Base-by-base conservation (phyloP, 2,113 vertebrate genomes). In the Sylvia atricapilla region DNA sequence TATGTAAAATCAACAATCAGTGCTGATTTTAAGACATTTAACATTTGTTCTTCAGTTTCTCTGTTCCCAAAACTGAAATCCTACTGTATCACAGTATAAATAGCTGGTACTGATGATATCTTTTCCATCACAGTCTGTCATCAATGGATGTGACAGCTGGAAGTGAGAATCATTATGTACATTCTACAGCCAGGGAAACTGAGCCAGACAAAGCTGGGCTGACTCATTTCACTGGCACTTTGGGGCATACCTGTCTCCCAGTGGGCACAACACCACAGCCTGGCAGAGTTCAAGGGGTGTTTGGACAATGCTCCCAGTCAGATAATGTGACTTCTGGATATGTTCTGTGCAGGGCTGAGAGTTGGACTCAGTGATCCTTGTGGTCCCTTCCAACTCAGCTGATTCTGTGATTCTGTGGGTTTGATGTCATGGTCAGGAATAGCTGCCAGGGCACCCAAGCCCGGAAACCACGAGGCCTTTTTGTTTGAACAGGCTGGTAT, bases 11-110 rank as follows among this genome's bases (percentile, higher is more conserved):
- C 66, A 90, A 47, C 62, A 39, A 79, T 84, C 56, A 47, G 1
- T 56, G 41, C 31, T 81, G 62, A 68, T 72, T 95, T 95, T 84
- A 87, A 84, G 63, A 62, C 37, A 11, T 70, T 68, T 75, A 60
- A 58, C 30, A 33, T 62, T 31, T 75, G 31, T 84, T 56, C 35
- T 55, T 84, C 28, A 35, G 31, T 22, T 74, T 83, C 22, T 73
- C 0, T 44, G 3, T 75, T 85, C 43, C 50, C 74, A 4, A 86
- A 78, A 52, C 43, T 20, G 28, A 77, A 84, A 67, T 84, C 35
- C 66, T 86, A 0, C 62, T 86, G 15, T 30, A 52, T 64, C 21
- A 6, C 2, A 2, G 14, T 47, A 13, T 20, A 31, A 79, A 39
- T 8, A 64, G 44, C 58, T 85, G 52, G 24, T 79, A 50, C 47